A percentile compares a stretch with the other conserved stretches of the same genome.
These are phyloP conservation scores for Meteorus sp. DNA, from an alignment of 1,140 invertebrate species.

Conservation along the genomic window DNA sequence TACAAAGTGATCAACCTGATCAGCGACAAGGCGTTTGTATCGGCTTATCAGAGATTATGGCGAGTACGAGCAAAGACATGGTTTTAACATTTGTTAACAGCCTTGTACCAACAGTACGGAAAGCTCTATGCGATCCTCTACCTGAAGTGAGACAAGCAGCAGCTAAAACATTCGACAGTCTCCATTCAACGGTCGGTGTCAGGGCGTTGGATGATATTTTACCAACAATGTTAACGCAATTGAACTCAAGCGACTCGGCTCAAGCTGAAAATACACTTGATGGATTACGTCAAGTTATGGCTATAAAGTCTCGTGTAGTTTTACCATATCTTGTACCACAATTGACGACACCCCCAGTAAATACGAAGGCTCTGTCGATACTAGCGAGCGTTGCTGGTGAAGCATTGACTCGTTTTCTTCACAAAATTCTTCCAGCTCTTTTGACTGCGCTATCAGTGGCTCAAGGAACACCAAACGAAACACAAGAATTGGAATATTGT, in stretches of 20 bases:
- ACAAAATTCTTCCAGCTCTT: slow-evolving; percentile 89
- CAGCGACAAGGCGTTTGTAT: slow-evolving; percentile 98
- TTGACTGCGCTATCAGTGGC: slow-evolving; percentile 75
- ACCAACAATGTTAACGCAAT: slow-evolving; percentile 82
- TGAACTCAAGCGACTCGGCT: slow-evolving; percentile 75
- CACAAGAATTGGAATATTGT: slow-evolving; percentile 88
- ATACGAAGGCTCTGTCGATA: slow-evolving; percentile 91
- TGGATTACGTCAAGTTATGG: slow-evolving; percentile 94
- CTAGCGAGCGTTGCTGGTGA: slow-evolving; percentile 92
- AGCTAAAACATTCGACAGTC: slow-evolving; percentile 93
- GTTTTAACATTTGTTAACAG: slow-evolving; percentile 92
- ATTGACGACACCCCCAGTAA: slow-evolving; percentile 82
- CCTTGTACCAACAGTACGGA: slow-evolving; percentile 94
- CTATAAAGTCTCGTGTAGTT: slow-evolving; percentile 92
- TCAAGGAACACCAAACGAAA: slow-evolving; percentile 71
- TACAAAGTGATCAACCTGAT: slow-evolving; percentile 88
- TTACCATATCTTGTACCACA: slow-evolving; percentile 95
- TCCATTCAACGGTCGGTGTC: slow-evolving; percentile 92
- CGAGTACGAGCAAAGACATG: slow-evolving; percentile 93
- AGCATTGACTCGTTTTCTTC: slow-evolving; percentile 86
- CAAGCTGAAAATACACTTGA: slow-evolving; percentile 87
- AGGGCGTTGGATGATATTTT: slow-evolving; percentile 97
- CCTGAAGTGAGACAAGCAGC: slow-evolving; percentile 92
- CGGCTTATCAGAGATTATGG: slow-evolving; percentile 97
- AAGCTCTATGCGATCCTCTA: slow-evolving; percentile 90